phyloP scores from a whole-genome alignment of 2,113 vertebrate genomes.

The Festucalex cinctus region DNA sequence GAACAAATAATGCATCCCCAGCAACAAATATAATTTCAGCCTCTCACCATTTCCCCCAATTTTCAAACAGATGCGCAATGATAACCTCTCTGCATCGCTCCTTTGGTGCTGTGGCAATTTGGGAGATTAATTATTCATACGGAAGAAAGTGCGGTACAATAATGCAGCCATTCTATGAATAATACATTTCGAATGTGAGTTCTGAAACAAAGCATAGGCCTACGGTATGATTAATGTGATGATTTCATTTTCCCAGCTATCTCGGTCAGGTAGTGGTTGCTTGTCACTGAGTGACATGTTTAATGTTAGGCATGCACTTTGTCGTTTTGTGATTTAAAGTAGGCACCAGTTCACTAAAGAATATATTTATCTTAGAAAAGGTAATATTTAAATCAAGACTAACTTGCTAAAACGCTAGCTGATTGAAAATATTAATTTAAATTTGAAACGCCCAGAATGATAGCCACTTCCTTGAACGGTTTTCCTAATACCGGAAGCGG shows the following conservation, averaged over 20 bases:
- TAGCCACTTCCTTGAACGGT: background rate
- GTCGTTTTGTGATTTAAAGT: background rate
- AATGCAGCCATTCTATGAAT: conserved; percentile 46
- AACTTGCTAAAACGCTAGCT: no score
- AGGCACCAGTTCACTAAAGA: background rate
- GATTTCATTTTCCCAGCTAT: background rate
- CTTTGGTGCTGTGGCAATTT: conserved; percentile 15
- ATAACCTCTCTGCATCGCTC: conserved; percentile 8
- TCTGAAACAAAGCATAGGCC: conserved; percentile 14
- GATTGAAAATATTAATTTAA: background rate
- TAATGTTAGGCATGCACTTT: background rate
- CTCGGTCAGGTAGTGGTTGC: no score
- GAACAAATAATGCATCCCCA: conserved; percentile 12
- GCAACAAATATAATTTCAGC: conserved; percentile 20
- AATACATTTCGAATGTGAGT: conserved; percentile 37
- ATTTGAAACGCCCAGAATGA: background rate
- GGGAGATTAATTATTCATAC: conserved; percentile 57
- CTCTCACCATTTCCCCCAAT: conserved; percentile 8
- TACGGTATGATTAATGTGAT: background rate
- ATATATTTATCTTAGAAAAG: background rate
- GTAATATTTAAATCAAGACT: no score
- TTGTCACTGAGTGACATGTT: no score
- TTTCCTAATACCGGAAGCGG: background rate
- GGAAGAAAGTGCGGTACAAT: conserved; percentile 31
- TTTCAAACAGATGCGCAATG: conserved; percentile 20